Evolutionary conservation across 2,797 vertebrate genomes (phyloP), one percentile per base, ranked within the genome.

Genomic region (Neopelma chrysocephalum): DNA sequence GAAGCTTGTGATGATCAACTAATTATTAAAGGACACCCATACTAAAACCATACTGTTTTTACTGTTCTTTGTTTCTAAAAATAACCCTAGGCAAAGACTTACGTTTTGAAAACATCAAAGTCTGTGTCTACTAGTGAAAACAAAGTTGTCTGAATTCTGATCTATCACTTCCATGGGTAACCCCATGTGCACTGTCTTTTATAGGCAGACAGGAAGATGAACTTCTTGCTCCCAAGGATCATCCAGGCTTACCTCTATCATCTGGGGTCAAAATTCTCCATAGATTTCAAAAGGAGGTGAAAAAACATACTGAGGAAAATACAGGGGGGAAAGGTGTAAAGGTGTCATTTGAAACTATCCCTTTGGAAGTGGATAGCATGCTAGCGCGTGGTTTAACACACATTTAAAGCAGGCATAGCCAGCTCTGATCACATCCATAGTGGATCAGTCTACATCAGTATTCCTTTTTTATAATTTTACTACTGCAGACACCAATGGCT

Each of bases 241-340:
- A 70, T 23, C 14, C 57, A 69, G 45, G 29, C 6, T 38, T 45
- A 42, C 19, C 15, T 84, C 29, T 7, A 9, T 38, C 15, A 38
- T 8, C n/a, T 51, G 19, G 9, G 9, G 14, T 4, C 9, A 70
- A 60, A 68, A 75, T 3, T 87, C 50, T 62, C 6, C 23, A 42
- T 5, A 82, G n/a, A 69, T 20, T 68, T 81, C n/a, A 58, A 45
- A 77, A 62, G 5, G 15, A 45, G 13, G 29, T 73, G 32, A 89
- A 61, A 36, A 83, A 66, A 75, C 18, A 25, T 61, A 38, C 8
- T 12, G 29, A 60, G 15, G 22, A 75, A 81, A 43, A 82, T 26
- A n/a, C 0, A 1, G 12, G 8, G 14, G 1, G 15, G 16, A 13
- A 48, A 42, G 23, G 15, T 18, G 34, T 38, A 53, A 31, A 53